Evolutionary conservation across 2,113 vertebrate genomes (phyloP), one percentile per base, ranked within the genome.

Genomic region (Mustela nigripes): DNA sequence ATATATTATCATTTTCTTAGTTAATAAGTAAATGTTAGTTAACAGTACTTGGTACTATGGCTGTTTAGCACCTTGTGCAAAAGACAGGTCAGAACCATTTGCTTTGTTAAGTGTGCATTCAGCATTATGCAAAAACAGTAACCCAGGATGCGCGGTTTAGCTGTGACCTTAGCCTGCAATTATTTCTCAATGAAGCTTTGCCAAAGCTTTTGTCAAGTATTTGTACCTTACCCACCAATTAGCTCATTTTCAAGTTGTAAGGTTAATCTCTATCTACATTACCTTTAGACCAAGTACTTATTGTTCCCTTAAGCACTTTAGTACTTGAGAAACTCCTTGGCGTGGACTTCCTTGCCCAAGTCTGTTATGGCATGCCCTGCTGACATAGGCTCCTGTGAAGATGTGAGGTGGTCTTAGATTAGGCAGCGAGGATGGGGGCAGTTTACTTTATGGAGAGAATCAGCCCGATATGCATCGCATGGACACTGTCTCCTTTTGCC

Each of bases 231-330:
- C 83, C 80, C 65, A 33, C 96, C 97, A 96, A 96, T 98, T 92
- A 98, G 96, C 91, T 95, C 73, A 91, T 71, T 97, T 96, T 96
- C 69, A 95, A 91, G 63, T 97, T 97, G 83, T 92, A 85, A 97
- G 98, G 98, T 98, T 98, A 98, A 96, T 98, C 96, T 98, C 98
- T 83, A 96, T 96, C 97, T 71, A 14, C 83, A 76, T 96, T 98
- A 89, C 56, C 94, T 98, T 98, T 88, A 92, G 96, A 87, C 76
- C 63, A 94, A 93, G 97, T 80, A 50, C 8, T 50, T 96, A 4
- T 0, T 0, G 1, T 79, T 42, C 7, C 91, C 97, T 97, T 96
- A 95, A 96, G 98, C 97, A 39, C 76, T 80, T 69, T 63, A 88
- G 60, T 97, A 97, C 95, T 83, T 94, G 76, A 95, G 71, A 69